A percentile compares a stretch with the other conserved stretches of the same genome.
These are phyloP conservation scores for Falco naumanni DNA, from an alignment of 2,797 vertebrate species.

Conservation along the genomic window DNA sequence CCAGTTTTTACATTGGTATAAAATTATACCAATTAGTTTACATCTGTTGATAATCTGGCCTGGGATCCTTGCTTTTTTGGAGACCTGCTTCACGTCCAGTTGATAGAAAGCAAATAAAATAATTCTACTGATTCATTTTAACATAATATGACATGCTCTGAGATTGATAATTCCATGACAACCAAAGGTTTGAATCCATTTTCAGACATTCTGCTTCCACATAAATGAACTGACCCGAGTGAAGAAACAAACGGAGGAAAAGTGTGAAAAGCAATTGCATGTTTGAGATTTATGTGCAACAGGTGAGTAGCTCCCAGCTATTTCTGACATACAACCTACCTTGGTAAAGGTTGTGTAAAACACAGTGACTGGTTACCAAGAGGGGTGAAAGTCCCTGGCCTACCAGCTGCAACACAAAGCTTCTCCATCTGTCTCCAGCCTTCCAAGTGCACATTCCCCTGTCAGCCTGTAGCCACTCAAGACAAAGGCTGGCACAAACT, in stretches of 20 bases:
- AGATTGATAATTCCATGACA: neutral
- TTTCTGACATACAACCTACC: neutral
- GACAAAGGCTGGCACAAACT: neutral
- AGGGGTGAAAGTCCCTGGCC: neutral
- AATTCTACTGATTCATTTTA: neutral
- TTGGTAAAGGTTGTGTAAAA: neutral
- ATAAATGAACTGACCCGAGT: neutral
- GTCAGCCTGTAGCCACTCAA: neutral
- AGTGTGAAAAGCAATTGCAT: neutral
- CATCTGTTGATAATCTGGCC: neutral
- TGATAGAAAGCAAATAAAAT: neutral
- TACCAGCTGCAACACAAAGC: neutral
- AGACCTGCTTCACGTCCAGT: neutral
- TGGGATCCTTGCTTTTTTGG: neutral
- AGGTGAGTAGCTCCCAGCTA: neutral
- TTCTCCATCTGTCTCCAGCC: neutral
- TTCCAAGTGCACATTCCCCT: neutral
- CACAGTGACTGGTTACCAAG: neutral
- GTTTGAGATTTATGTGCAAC: neutral
- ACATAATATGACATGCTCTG: neutral
- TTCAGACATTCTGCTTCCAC: neutral
- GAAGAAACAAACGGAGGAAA: accelerated
- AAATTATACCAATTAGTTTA: neutral
- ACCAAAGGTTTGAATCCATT: neutral
- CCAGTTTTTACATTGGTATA: neutral